Conservation (phyloP, 2,113 vertebrate genomes). For the Crotophaga sulcirostris region DNA sequence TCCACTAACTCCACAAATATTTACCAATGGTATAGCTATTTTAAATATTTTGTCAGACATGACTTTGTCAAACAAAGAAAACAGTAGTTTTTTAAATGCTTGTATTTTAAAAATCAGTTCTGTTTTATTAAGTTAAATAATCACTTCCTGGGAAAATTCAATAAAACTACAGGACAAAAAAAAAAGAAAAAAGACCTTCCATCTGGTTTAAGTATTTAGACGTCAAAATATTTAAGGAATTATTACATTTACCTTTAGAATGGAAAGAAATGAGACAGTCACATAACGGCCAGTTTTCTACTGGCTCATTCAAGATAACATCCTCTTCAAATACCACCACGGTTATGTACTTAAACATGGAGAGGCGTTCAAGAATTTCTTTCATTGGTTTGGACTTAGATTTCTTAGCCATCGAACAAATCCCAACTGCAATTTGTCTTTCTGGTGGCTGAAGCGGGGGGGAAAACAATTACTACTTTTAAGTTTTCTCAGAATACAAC, state of each 20-base stretch:
- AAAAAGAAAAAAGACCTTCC: neutral
- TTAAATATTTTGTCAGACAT: neutral
- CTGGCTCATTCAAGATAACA: conserved; percentile 85
- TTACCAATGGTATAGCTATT: neutral
- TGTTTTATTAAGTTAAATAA: neutral
- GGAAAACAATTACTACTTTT: neutral
- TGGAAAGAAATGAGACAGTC: conserved; percentile 94
- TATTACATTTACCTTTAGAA: conserved; percentile 83
- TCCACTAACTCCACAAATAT: neutral
- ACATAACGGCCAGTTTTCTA: conserved; percentile 89
- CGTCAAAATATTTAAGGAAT: neutral
- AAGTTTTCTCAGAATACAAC: neutral
- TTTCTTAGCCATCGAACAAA: conserved; percentile 93
- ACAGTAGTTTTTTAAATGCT: neutral
- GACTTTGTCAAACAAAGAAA: neutral
- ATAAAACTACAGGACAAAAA: neutral
- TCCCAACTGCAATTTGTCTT: conserved; percentile 89
- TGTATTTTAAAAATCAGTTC: neutral
- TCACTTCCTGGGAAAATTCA: neutral
- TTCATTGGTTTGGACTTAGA: conserved; percentile 93
- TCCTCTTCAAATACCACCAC: conserved; percentile 90
- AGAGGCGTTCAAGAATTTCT: conserved; percentile 89
- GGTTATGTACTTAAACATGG: conserved; percentile 90
- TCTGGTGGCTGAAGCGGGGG: conserved; percentile 80
- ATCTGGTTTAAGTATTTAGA: neutral